Evolutionary conservation across 2,888 invertebrate species (phyloP), one percentile per base, ranked within the genome.

Genomic region (Marasmarcha lunaedactyla): DNA sequence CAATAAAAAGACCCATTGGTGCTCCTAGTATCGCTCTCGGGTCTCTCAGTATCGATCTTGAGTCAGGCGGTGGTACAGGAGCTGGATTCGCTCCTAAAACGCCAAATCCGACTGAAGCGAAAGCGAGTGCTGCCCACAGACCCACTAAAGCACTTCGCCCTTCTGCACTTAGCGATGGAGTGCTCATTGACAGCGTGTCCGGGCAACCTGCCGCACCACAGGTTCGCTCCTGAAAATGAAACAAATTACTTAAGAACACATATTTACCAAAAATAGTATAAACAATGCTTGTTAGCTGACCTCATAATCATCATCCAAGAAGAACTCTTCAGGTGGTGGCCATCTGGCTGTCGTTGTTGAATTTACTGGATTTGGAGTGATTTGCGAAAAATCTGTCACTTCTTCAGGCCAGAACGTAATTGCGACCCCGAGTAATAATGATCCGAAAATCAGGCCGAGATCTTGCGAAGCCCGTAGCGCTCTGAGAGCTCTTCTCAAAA

Each of bases 1-100:
- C 93, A 47, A 93, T 92, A 57, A 93, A 94, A 33, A 92, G 81
- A 2, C 91, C 90, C 69, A 93, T 84, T 0, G 93, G 93, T 0
- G 90, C 89, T 1, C 90, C 90, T 27, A 92, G 86, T 50, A 90
- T 84, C 27, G 92, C 71, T 38, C 88, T 81, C 0, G 87, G 85
- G 59, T 90, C 90, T 43, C 83, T 83, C 48, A 89, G 44, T 1
- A 73, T 52, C 2, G 78, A 70, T 36, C 67, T 62, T 1, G 64
- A 62, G 49, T 60, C 72, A 1, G 66, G 77, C 14, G 63, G 77
- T 1, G 78, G 78, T 2, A 76, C 68, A 0, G 76, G 73, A 0
- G 70, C 55, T 0, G 79, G 60, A 0, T 71, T 59, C 1, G 74
- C 71, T 0, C 76, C 76, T 15, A 62, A 73, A 2, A 73, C 63